Evolutionary conservation across 2,888 invertebrate genomes (phyloP), one percentile per base, ranked within the genome.

Genomic region (Salticus scenicus): DNA sequence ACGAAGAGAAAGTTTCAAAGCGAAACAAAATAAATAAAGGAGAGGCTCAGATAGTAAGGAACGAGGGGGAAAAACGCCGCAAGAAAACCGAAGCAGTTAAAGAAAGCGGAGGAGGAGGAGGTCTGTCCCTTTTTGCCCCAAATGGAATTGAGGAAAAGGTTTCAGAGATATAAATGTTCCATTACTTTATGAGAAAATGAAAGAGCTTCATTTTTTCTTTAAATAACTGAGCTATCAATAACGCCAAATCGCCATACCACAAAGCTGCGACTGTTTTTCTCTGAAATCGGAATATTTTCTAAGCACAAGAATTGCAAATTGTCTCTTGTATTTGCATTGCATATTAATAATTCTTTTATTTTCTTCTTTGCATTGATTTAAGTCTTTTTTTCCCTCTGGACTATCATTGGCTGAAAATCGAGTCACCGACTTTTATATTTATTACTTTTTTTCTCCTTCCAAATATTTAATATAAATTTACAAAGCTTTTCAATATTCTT

Each of bases 171-270:
- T 80, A 86, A 86, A 86, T 86, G 86, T 80, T 86, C 86, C 80
- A 86, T 86, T 85, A 78, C 84, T 85, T 79, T 86, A 86, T 86
- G 76, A 86, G 86, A 80, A 86, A 86, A 86, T 86, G 79, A 86
- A 86, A 86, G 78, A 78, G 80, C 86, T 69, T 37, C 57, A 66
- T 79, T 80, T 86, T 79, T 71, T 47, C 69, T 86, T 80, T 86
- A 76, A 80, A 86, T 76, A 76, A 86, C 75, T 80, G 76, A 71
- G 80, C 67, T 74, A 86, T 86, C 75, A 86, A 86, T 80, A 86
- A 86, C 75, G 42, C 28, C 28, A 47, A 47, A 47, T 71, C 71
- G 71, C 28, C 47, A 71, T 28, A 27, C 24, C 24, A 47, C 42
- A 47, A 71, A 10, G 41, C 71, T 81, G 66, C 64, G 79, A 73